Conservation (phyloP, 2,113 vertebrate species). For the Chloebia gouldiae region DNA sequence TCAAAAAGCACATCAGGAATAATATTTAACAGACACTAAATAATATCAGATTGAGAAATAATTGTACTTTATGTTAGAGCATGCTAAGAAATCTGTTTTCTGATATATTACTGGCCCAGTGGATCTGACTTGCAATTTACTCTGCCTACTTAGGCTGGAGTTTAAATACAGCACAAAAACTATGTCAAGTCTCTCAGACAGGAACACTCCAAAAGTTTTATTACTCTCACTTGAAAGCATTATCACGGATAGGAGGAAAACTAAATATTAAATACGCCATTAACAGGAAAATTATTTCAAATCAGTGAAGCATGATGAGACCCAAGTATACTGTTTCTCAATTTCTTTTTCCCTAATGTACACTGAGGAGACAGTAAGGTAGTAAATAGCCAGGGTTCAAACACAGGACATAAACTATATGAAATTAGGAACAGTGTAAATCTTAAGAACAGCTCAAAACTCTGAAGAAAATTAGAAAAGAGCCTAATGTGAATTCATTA, state of each 20-base stretch:
- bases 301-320: conserved; percentile 8
- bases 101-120: background rate
- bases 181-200: background rate
- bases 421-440: background rate
- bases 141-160: background rate
- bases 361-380: background rate
- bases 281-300: conserved; percentile 24
- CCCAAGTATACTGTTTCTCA: background rate
- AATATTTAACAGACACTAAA: background rate
- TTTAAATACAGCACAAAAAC: background rate
- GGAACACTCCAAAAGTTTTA: background rate
- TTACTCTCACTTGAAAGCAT: conserved; percentile 4
- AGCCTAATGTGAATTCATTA: background rate
- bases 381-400: conserved; percentile 1
- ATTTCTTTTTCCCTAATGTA: background rate
- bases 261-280: conserved; percentile 37
- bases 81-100: background rate
- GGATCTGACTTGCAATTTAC: background rate
- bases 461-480: background rate
- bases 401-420: background rate
- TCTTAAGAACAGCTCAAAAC: background rate
- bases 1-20: background rate
- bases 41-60: background rate
- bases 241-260: background rate
- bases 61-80: background rate